phyloP scores from a whole-genome alignment of 2,113 vertebrate genomes.

The Phrynocephalus versicolor region DNA sequence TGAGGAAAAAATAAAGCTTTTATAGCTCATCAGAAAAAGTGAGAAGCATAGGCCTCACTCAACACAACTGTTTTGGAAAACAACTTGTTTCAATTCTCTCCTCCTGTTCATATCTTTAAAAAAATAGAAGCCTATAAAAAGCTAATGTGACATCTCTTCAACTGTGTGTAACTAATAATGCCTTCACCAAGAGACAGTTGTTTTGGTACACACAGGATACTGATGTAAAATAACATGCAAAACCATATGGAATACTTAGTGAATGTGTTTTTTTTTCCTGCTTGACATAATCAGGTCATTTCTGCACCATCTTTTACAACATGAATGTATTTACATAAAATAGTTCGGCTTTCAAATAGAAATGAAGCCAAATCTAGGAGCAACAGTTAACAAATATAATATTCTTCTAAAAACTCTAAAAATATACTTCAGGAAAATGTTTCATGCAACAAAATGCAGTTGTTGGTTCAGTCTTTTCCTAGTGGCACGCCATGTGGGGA shows the following conservation, averaged over 20 bases:
- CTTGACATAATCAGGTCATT: constrained; percentile 54
- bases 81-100: constrained; percentile 38
- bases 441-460: neutral
- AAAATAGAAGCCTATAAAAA: constrained; percentile 10
- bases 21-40: constrained; percentile 22
- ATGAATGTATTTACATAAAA: constrained; percentile 39
- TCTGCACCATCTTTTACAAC: constrained; percentile 23
- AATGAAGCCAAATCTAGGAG: constrained; percentile 20
- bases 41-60: constrained; percentile 11
- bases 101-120: constrained; percentile 30
- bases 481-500: neutral
- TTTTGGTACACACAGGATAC: constrained; percentile 42
- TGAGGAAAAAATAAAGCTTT: constrained; percentile 48
- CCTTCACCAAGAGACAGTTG: constrained; percentile 53
- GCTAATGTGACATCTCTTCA: constrained; percentile 54
- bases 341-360: neutral
- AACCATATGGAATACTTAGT: constrained; percentile 56
- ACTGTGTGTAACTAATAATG: constrained; percentile 61
- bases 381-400: neutral
- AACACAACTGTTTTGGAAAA: constrained; percentile 13
- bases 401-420: neutral
- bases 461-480: neutral
- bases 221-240: constrained; percentile 53
- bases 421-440: neutral
- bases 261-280: constrained; percentile 40